Percentiles rank a stretch among this genome's conserved stretches.
These are phyloP conservation scores for Morinoia aosen DNA, from an alignment of 2,888 invertebrate species.

Conservation along the genomic window DNA sequence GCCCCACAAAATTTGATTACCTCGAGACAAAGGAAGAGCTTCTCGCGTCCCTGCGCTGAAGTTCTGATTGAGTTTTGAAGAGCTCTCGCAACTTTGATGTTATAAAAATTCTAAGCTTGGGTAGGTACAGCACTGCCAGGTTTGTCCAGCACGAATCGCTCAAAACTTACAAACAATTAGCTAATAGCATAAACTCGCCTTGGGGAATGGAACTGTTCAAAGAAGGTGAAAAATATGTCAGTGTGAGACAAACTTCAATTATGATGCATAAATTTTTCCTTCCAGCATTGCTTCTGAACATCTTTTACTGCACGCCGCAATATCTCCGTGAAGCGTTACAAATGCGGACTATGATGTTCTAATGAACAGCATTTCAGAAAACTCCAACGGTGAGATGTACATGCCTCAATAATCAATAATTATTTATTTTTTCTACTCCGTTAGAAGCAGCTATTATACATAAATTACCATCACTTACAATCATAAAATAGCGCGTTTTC, in stretches of 20 bases:
- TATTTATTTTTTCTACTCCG: no score
- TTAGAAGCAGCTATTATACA: no score
- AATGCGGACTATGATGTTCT: no score
- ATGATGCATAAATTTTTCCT: not conserved
- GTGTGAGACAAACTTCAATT: not conserved
- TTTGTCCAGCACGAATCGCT: not conserved
- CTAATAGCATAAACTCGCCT: not conserved
- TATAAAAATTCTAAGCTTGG: not conserved
- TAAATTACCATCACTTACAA: no score
- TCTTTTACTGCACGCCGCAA: no score
- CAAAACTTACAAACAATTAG: not conserved
- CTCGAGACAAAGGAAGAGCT: not conserved
- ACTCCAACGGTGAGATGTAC: no score
- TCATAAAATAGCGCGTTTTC: no score
- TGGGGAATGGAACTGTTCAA: not conserved
- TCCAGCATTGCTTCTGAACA: not conserved
- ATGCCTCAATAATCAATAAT: no score
- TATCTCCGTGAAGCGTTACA: no score
- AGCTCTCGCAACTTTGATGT: not conserved
- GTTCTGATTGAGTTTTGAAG: not conserved
- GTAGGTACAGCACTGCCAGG: not conserved
- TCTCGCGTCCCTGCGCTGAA: not conserved
- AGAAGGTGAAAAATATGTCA: not conserved
- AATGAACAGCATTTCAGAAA: no score
- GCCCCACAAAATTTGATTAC: not conserved